These are phyloP conservation scores for Paracanthobrama guichenoti DNA, from an alignment of 2,113 vertebrate genomes.

Conservation along the genomic window DNA sequence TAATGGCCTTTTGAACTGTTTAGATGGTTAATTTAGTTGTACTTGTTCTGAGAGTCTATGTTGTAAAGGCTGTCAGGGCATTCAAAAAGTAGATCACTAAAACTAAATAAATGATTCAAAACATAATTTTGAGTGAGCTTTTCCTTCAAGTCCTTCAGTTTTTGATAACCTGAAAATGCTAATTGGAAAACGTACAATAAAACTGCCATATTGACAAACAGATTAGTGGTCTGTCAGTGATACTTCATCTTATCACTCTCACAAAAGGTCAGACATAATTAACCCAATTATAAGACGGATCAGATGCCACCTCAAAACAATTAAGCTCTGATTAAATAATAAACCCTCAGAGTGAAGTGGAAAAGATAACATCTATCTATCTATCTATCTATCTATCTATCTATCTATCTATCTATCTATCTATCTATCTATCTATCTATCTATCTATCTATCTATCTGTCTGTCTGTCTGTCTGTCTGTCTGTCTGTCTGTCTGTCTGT, in stretches of 20 bases:
- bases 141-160: not conserved
- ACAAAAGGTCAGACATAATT: constrained; percentile 8
- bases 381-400: too few relatives aligned
- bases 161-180: not conserved
- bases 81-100: too few relatives aligned
- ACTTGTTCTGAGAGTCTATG: not conserved
- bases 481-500: too few relatives aligned
- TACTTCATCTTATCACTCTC: not conserved
- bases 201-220: not conserved
- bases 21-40: not conserved
- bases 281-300: not conserved
- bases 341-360: not conserved
- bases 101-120: not conserved
- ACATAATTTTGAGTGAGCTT: not conserved
- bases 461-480: too few relatives aligned
- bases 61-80: too few relatives aligned
- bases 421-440: too few relatives aligned
- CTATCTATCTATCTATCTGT: too few relatives aligned
- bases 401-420: too few relatives aligned
- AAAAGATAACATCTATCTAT: too few relatives aligned
- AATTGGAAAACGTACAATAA: not conserved
- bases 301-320: constrained; percentile 8
- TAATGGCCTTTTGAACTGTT: not conserved
- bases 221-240: not conserved
- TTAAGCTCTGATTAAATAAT: not conserved